Percentiles rank a stretch among this genome's conserved stretches.
These are phyloP conservation scores for Laticauda colubrina DNA, from an alignment of 2,113 vertebrate genomes.

Conservation along the genomic window DNA sequence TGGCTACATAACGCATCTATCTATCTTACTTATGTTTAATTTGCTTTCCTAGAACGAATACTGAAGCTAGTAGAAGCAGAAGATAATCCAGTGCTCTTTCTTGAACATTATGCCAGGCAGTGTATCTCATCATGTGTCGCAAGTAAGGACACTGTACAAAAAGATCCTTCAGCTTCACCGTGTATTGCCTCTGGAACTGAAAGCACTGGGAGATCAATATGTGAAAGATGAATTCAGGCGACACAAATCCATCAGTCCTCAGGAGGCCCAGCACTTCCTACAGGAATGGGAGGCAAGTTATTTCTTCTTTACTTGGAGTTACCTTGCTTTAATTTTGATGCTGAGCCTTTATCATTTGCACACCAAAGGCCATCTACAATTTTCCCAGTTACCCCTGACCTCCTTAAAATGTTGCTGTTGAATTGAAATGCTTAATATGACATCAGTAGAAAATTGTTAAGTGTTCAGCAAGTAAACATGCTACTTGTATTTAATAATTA, in stretches of 20 bases:
- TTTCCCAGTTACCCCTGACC: background rate
- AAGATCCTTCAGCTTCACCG: conserved; percentile 81
- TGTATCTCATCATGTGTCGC: conserved; percentile 47
- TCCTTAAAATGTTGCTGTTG: background rate
- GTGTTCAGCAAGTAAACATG: background rate
- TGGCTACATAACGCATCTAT: too few species aligned
- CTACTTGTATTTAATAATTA: background rate
- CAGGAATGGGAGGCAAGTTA: conserved; percentile 85
- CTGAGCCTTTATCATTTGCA: background rate
- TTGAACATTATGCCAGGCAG: background rate
- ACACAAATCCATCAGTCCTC: conserved; percentile 67
- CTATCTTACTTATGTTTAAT: background rate
- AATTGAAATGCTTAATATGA: background rate
- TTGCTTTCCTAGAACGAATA: background rate
- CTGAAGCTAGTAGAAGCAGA: background rate
- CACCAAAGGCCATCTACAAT: background rate
- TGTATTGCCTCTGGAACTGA: conserved; percentile 78
- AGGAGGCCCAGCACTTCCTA: conserved; percentile 80
- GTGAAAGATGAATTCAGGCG: conserved; percentile 88
- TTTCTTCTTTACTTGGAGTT: background rate
- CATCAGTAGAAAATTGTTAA: background rate
- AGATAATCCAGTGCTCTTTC: background rate
- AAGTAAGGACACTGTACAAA: conserved; percentile 77
- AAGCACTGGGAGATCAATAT: conserved; percentile 84
- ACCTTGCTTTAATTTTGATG: background rate